phyloP scores from a whole-genome alignment of 2,113 vertebrate species.

The Nesoenas mayeri region DNA sequence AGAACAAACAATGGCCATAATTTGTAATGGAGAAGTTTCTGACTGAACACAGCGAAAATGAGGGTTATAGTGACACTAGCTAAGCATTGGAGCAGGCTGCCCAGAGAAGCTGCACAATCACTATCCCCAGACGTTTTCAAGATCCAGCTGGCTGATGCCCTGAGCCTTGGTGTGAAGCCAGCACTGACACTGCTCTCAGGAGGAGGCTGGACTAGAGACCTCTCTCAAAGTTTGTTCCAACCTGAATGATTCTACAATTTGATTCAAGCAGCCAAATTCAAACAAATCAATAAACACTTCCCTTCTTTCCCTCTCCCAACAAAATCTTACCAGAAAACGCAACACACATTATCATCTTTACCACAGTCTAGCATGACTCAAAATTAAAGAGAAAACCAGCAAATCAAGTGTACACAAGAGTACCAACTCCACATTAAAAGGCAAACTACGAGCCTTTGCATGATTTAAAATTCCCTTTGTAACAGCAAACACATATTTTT shows the following conservation, averaged over 20 bases:
- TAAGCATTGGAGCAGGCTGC: not conserved
- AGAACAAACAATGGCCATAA: not conserved
- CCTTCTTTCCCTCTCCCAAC: not conserved
- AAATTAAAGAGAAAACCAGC: not conserved
- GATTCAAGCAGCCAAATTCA: not conserved
- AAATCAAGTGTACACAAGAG: not conserved
- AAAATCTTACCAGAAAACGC: not conserved
- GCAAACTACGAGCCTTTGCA: not conserved
- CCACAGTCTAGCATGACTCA: not conserved
- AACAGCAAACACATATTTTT: not conserved
- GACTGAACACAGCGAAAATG: not conserved
- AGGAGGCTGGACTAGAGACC: not conserved
- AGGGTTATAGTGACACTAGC: not conserved
- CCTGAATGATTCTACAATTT: not conserved
- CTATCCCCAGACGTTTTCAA: not conserved
- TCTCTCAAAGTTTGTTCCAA: not conserved
- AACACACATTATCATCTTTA: not conserved
- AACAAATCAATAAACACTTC: not conserved
- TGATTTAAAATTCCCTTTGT: not conserved
- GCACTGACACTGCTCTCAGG: not conserved
- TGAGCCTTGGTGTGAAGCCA: not conserved
- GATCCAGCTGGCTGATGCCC: not conserved
- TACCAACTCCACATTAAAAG: not conserved
- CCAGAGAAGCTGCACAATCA: not conserved
- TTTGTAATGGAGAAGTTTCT: not conserved